Base-by-base conservation (phyloP, 1,140 invertebrate species). In the Platorchestia sp. region DNA sequence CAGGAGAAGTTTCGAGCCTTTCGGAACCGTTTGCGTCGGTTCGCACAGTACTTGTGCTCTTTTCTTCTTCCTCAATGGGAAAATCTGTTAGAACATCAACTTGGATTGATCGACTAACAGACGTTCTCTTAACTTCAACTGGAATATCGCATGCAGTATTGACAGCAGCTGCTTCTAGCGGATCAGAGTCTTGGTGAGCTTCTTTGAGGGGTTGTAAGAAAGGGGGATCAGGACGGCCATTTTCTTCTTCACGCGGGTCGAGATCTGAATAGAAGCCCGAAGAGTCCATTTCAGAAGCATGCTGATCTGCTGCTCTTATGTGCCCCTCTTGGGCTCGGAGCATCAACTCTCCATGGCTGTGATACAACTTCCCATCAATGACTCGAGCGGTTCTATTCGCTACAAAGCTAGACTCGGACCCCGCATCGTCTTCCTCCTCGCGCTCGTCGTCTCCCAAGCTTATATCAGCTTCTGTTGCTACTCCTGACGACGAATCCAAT, bases 181-280 rank as follows among this genome's bases (percentile, higher is more conserved):
- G 95, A 90, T 96, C 96, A 1, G 95, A 53, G 75, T 96, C 96
- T 19, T 90, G 95, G 40, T 95, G 90, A 47, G 95, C 86, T 89
- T 95, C 95, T 91, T 95, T 95, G 45, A 95, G 89, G 0, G 95
- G 95, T 51, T 95, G 95, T 45, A 95, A 90, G 41, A 45, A n/a
- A 7, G 95, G 95, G 87, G 95, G 86, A 45, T 95, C 95, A 3
- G 95, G 95, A 45, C 96, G 95, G 19, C 95, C 86, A 53, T 95
- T 96, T 93, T 96, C 96, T 93, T 96, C 96, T 95, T 96, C 96
- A 42, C 96, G 95, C 7, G 96, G 96, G 59, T 96, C 96, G 19
- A 96, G 91, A 93, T 96, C 96, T 6, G 96, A 96, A 95, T 96
- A 96, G 86, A 96, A 96, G 16, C 96, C 96, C 44, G 96, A 96